These are phyloP conservation scores for Tiliacea citrago DNA, from an alignment of 2,888 invertebrate species.

Conservation along the genomic window DNA sequence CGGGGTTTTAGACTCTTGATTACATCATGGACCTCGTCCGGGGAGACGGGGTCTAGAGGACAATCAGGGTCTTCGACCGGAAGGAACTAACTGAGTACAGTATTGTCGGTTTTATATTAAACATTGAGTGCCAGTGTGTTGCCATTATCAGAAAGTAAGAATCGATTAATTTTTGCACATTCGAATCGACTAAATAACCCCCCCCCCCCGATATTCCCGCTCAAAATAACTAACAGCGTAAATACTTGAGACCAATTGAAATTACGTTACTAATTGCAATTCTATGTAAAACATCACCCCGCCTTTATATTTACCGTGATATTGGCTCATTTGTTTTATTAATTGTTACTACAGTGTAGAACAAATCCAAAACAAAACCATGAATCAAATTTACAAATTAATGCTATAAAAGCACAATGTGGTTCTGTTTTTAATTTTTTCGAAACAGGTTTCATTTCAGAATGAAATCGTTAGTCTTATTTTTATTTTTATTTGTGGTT, in stretches of 20 bases:
- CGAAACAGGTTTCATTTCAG: neutral
- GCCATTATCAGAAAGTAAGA: too few species aligned
- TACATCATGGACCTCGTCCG: too few species aligned
- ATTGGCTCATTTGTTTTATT: conserved; percentile 5
- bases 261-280: conserved; percentile 13
- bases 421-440: conserved; percentile 10
- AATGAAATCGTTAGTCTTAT: conserved; percentile 21
- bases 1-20: too few species aligned
- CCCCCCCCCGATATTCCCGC: neutral
- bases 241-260: neutral
- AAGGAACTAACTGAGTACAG: too few species aligned
- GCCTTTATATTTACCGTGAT: neutral
- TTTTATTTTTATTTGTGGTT: conserved; percentile 11
- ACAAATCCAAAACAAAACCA: conserved; percentile 12
- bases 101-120: too few species aligned
- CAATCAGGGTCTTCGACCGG: too few species aligned
- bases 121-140: too few species aligned
- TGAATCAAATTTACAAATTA: neutral
- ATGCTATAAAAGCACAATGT: conserved; percentile 2
- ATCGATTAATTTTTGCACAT: too few species aligned
- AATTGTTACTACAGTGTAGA: conserved; percentile 4
- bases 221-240: neutral
- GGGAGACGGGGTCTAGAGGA: too few species aligned
- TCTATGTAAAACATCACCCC: neutral
- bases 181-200: too few species aligned